Percentiles rank a stretch among this genome's conserved stretches.
phyloP scores from a whole-genome alignment of 2,888 invertebrate genomes.

The Ischnus inquisitorius region DNA sequence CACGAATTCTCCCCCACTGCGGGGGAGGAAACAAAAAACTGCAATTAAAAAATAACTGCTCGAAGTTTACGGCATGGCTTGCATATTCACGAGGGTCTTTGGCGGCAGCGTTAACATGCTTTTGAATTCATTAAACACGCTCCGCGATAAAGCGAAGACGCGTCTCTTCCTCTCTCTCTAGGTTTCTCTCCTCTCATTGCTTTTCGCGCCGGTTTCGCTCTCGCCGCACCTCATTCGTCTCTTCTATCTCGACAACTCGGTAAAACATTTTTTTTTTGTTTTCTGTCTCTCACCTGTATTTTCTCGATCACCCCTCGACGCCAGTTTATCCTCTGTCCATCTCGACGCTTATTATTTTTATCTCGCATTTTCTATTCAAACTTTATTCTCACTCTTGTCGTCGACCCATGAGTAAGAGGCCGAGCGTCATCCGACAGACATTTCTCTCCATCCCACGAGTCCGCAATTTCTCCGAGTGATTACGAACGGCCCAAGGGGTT shows the following conservation, averaged over 20 bases:
- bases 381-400: slow-evolving; percentile 1
- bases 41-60: slow-evolving; percentile 76
- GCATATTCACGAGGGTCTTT: slow-evolving; percentile 75
- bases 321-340: slow-evolving; percentile 40
- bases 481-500: slow-evolving; percentile 61
- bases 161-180: slow-evolving; percentile 47
- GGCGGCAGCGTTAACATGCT: slow-evolving; percentile 74
- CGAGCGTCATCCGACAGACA: not conserved
- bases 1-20: slow-evolving; percentile 30
- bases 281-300: slow-evolving; percentile 22
- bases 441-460: slow-evolving; percentile 23
- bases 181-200: slow-evolving; percentile 28
- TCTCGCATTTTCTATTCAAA: not conserved
- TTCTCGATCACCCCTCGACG: slow-evolving; percentile 14
- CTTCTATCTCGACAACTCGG: not conserved
- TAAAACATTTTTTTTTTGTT: slow-evolving; percentile 6
- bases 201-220: slow-evolving; percentile 17
- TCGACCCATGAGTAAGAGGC: not conserved
- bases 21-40: slow-evolving; percentile 67
- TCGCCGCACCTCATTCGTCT: slow-evolving; percentile 15
- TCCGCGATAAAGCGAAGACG: slow-evolving; percentile 73
- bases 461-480: slow-evolving; percentile 63
- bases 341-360: slow-evolving; percentile 16
- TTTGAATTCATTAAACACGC: slow-evolving; percentile 75
- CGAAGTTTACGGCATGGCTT: slow-evolving; percentile 73